Conservation (phyloP, 2,797 vertebrate genomes). For the Danio aesculapii region DNA sequence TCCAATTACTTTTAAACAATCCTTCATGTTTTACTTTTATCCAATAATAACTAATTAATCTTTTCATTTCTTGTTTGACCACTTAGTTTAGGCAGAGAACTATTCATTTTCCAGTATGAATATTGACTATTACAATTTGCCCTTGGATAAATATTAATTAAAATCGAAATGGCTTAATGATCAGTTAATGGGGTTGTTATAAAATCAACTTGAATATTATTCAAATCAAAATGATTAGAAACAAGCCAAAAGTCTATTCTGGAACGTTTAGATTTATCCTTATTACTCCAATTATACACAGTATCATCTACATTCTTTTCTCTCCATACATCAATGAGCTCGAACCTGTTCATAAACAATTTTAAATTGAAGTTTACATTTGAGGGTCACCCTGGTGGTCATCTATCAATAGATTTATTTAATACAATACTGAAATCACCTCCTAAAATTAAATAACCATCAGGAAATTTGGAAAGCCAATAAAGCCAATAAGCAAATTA, state of each 20-base stretch:
- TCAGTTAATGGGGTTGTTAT: background rate
- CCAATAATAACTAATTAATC: background rate
- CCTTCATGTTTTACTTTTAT: background rate
- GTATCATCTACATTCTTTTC: background rate
- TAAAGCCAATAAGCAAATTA: background rate
- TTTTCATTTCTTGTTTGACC: background rate
- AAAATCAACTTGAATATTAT: too few species aligned
- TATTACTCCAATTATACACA: too few species aligned
- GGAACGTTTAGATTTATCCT: too few species aligned
- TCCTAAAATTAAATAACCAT: background rate
- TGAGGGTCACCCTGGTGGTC: background rate
- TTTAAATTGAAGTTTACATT: background rate
- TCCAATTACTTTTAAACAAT: background rate
- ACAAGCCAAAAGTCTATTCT: too few species aligned
- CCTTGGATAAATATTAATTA: background rate
- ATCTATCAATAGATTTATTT: background rate
- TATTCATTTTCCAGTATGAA: background rate
- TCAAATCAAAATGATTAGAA: background rate
- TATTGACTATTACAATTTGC: too few species aligned
- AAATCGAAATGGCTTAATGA: background rate
- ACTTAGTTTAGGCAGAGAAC: background rate
- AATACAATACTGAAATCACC: background rate
- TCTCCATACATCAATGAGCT: background rate
- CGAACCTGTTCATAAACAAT: background rate
- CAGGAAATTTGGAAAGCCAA: background rate